Base-by-base conservation (phyloP, 1,140 invertebrate genomes). In the Idris sp. region DNA sequence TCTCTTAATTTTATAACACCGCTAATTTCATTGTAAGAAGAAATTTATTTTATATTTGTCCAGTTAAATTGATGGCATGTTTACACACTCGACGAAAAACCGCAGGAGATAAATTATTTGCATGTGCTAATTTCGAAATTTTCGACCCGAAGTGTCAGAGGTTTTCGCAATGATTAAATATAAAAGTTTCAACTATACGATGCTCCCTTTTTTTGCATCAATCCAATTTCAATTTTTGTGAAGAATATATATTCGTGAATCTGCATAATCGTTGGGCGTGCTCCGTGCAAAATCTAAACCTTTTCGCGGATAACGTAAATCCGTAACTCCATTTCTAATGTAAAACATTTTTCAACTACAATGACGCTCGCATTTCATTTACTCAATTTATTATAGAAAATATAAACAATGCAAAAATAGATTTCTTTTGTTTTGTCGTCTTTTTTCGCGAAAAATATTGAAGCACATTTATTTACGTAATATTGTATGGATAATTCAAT, bases 271-370 rank as follows among this genome's bases (percentile, higher is more conserved):
- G 38, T 4, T 9, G 18, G n/a, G 18, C 25, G 28, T 53, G 46
- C 14, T 26, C 31, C 28, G 48, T 40, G 41, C 46, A 67, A 67
- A 56, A 67, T 48, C 41, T 48, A 56, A 56, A 67, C 31, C 41
- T 49, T 65, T 58, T 43, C 4, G 51, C 9, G 36, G 44, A 68
- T 56, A 58, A 68, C 36, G 44, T 43, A 43, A 68, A 56, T 68
- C 43, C 41, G 22, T 40, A 31, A 65, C 13, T 54, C 22, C 44
- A 14, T 26, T 58, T 49, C 43, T 58, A 58, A 58, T 51, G 36
- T 58, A 56, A 56, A 58, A 51, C 28, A 58, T 49, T 56, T 48
- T 46, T 2, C 4, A 18, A 19, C 22, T 18, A 18, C n/a, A 36
- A 30, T 25, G 46, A 5, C 10, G 0, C 15, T 49, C 16, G 15